Evolutionary conservation across 2,888 invertebrate species (phyloP).

Genomic region (Sepioteuthis lessoniana): DNA sequence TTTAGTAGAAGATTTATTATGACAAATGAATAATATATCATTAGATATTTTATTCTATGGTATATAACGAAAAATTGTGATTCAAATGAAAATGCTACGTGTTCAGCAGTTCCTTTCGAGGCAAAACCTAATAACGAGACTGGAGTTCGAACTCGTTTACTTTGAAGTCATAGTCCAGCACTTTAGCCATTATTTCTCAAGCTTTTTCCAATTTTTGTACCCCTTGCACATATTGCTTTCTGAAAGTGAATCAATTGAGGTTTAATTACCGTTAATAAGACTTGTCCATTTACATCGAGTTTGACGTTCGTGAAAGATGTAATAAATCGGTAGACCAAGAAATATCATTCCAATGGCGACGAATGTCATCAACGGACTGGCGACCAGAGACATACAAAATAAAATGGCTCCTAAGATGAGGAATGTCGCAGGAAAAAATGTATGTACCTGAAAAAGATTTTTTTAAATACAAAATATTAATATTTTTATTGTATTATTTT

Average conservation of each 20-base stretch:
- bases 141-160: no score
- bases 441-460: constrained; percentile 48
- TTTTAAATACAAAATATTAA: background rate
- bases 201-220: no score
- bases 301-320: constrained; percentile 42
- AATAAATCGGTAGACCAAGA: constrained; percentile 50
- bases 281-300: background rate
- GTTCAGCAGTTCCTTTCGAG: no score
- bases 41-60: no score
- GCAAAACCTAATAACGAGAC: no score
- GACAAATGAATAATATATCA: no score
- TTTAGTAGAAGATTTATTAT: no score
- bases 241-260: no score
- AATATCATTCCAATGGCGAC: constrained; percentile 45
- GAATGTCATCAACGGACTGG: constrained; percentile 42
- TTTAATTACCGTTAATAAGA: constrained; percentile 36
- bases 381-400: constrained; percentile 45
- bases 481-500: background rate
- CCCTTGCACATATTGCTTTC: no score
- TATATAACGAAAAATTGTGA: no score
- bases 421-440: constrained; percentile 48
- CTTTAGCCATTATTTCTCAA: no score
- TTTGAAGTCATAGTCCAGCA: no score
- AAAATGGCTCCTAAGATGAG: constrained; percentile 43
- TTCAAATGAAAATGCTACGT: background rate